These are phyloP conservation scores for Etia nguti DNA, from an alignment of 2,113 vertebrate species.

Conservation along the genomic window DNA sequence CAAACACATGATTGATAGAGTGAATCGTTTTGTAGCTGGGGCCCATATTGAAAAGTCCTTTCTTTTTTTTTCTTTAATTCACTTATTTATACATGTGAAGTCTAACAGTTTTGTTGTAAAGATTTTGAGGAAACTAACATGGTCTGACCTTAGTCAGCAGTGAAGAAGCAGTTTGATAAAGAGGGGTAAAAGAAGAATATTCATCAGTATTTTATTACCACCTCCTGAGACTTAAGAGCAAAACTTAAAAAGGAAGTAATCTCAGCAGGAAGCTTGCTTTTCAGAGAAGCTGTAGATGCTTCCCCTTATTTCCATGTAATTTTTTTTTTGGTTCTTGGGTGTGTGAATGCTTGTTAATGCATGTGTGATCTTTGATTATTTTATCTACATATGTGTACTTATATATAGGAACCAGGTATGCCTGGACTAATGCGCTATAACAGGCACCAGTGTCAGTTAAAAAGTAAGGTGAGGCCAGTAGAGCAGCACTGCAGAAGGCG, in stretches of 20 bases:
- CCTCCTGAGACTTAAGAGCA: not conserved
- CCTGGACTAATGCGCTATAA: constrained; percentile 64
- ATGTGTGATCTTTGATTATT: not conserved
- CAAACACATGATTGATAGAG: not conserved
- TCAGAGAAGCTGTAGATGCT: constrained; percentile 6
- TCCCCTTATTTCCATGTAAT: not conserved
- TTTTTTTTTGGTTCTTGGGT: not conserved
- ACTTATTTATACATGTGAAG: not conserved
- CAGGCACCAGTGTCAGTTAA: constrained; percentile 69
- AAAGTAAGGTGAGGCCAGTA: constrained; percentile 47
- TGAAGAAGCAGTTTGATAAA: not conserved
- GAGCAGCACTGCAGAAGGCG: constrained; percentile 43
- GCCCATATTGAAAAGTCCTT: not conserved
- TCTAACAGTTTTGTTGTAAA: not conserved
- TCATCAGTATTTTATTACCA: constrained; percentile 17
- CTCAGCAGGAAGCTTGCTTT: constrained; percentile 13
- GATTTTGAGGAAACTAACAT: not conserved
- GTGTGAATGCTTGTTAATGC: not conserved
- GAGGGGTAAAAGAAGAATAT: not conserved
- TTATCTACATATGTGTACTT: not conserved
- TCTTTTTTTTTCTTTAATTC: not conserved
- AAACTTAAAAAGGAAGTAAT: constrained; percentile 14
- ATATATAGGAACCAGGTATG: constrained; percentile 1
- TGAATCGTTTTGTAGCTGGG: not conserved
- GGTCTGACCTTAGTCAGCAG: not conserved